phyloP scores from a whole-genome alignment of 2,113 vertebrate species.

The Protomyctophum bolini region DNA sequence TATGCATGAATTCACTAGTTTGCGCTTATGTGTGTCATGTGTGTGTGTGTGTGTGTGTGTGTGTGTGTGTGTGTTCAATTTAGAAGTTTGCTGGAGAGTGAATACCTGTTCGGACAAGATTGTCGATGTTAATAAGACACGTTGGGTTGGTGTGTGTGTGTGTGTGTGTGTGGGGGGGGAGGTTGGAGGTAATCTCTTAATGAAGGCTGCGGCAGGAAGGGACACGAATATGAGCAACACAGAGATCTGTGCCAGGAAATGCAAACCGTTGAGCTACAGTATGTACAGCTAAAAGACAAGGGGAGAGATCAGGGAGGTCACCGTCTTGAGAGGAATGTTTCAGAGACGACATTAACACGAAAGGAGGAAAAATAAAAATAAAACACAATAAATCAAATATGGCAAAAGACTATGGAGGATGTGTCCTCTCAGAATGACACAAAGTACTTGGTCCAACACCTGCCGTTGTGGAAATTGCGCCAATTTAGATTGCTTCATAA shows the following conservation, averaged over 20 bases:
- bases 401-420: slow-evolving; percentile 15
- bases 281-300: slow-evolving; percentile 48
- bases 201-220: slow-evolving; percentile 70
- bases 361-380: background rate
- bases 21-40: slow-evolving; percentile 14
- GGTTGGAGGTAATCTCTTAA: slow-evolving; percentile 74
- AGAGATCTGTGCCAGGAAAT: slow-evolving; percentile 55
- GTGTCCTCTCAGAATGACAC: slow-evolving; percentile 35
- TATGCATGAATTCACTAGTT: slow-evolving; percentile 26
- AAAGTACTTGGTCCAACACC: slow-evolving; percentile 80
- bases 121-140: slow-evolving; percentile 69
- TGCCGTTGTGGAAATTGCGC: slow-evolving; percentile 74
- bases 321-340: slow-evolving; percentile 58
- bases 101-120: slow-evolving; percentile 67
- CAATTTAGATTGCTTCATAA: slow-evolving; percentile 57
- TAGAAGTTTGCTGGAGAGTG: slow-evolving; percentile 40
- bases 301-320: slow-evolving; percentile 37
- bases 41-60: slow-evolving; percentile 13
- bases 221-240: slow-evolving; percentile 65
- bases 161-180: slow-evolving; percentile 26
- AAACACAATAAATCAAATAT: slow-evolving; percentile 7
- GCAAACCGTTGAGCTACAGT: slow-evolving; percentile 50
- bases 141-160: slow-evolving; percentile 39
- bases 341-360: slow-evolving; percentile 16
- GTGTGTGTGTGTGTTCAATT: slow-evolving; percentile 9